These are phyloP conservation scores for Sigmodon hispidus DNA, from an alignment of 2,113 vertebrate genomes.

Conservation along the genomic window DNA sequence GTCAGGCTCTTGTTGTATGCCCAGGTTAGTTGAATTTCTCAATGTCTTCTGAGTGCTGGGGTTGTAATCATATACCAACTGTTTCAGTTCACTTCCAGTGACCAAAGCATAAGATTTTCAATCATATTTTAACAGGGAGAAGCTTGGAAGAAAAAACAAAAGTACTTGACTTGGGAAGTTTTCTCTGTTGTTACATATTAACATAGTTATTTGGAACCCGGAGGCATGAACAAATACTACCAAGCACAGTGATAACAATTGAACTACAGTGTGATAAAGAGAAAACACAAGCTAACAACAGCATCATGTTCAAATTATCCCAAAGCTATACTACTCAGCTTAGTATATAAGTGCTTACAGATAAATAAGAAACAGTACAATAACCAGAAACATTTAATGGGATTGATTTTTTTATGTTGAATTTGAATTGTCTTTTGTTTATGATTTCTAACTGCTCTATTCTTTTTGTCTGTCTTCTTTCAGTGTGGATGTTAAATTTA, in stretches of 20 bases:
- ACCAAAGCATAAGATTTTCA: neutral
- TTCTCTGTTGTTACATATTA: neutral
- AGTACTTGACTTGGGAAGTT: neutral
- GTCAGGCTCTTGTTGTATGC: neutral
- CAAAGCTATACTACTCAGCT: neutral
- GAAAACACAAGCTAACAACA: neutral
- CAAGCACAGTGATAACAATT: neutral
- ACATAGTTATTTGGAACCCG: neutral
- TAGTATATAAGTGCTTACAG: neutral
- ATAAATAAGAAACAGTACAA: neutral
- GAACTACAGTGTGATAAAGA: neutral
- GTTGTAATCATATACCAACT: neutral
- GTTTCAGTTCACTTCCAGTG: neutral
- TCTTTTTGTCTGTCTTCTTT: conserved; percentile 36
- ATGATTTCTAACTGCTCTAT: conserved; percentile 23
- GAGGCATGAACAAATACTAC: neutral
- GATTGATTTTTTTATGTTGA: conserved; percentile 33
- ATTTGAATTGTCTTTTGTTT: conserved; percentile 27
- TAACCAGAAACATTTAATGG: neutral
- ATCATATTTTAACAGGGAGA: neutral
- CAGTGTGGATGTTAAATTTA: neutral
- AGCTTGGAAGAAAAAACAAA: neutral
- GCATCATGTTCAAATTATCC: neutral
- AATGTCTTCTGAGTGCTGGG: neutral
- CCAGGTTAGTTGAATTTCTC: neutral